Percentiles rank a stretch among this genome's conserved stretches.
phyloP scores from a whole-genome alignment of 2,888 invertebrate genomes.

The Epicampocera succincta region DNA sequence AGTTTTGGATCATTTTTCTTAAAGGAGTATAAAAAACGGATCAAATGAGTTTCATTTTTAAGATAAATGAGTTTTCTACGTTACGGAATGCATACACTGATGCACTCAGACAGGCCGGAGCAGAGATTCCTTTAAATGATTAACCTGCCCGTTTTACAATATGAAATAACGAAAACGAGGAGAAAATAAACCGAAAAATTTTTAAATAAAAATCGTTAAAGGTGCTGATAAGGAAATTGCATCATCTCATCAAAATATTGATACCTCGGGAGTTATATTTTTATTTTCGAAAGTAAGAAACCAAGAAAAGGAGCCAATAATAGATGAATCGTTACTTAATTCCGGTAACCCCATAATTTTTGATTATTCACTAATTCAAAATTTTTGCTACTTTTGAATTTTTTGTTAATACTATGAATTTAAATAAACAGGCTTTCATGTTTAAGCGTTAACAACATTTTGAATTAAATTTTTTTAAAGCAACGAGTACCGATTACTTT shows the following conservation, averaged over 20 bases:
- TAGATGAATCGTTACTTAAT: too few relatives aligned
- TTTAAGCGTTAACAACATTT: too few relatives aligned
- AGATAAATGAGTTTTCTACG: constrained; percentile 64
- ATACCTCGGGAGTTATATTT: too few relatives aligned
- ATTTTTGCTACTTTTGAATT: too few relatives aligned
- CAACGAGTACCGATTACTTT: too few relatives aligned
- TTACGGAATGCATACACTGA: constrained; percentile 42
- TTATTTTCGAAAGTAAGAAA: too few relatives aligned
- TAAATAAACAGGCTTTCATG: too few relatives aligned
- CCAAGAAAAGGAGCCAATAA: too few relatives aligned
- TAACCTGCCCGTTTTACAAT: constrained; percentile 35
- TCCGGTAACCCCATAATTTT: too few relatives aligned
- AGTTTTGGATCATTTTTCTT: constrained; percentile 56
- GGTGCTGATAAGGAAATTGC: constrained; percentile 39
- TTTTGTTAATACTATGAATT: too few relatives aligned
- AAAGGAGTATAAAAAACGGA: constrained; percentile 50
- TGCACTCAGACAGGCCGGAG: not conserved
- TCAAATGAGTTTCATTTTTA: constrained; percentile 63
- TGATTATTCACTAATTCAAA: too few relatives aligned
- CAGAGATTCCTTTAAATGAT: constrained; percentile 30
- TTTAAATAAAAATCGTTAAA: not conserved
- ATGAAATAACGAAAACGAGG: constrained; percentile 3
- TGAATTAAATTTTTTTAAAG: too few relatives aligned
- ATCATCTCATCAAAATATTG: not conserved
- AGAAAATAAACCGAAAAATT: not conserved